Conservation (phyloP, 2,888 invertebrate genomes). For the Hipparchia semele region DNA sequence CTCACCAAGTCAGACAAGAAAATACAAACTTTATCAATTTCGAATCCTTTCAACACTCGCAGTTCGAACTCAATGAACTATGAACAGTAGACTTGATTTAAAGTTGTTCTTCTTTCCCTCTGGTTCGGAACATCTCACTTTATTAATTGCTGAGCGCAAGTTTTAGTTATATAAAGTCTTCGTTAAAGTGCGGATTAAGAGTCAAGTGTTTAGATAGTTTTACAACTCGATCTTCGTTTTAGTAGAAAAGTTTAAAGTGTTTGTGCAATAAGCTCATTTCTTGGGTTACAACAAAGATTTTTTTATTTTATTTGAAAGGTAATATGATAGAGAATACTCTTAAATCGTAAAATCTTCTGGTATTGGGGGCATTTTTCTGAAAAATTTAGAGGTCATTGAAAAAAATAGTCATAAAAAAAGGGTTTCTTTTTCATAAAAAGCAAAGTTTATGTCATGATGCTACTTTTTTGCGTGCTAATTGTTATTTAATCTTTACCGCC, state of each 20-base stretch:
- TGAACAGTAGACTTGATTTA: constrained; percentile 31
- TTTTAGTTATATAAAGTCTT: constrained; percentile 14
- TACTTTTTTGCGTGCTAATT: too few relatives aligned
- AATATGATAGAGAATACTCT: too few relatives aligned
- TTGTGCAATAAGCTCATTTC: not conserved
- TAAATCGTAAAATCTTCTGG: too few relatives aligned
- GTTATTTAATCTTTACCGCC: too few relatives aligned
- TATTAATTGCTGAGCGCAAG: constrained; percentile 35
- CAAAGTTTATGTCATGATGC: too few relatives aligned
- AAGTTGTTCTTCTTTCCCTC: constrained; percentile 32
- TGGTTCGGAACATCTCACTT: constrained; percentile 29
- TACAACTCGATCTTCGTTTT: not conserved
- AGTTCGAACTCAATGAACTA: constrained; percentile 20
- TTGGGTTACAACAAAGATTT: too few relatives aligned
- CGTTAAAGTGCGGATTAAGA: not conserved
- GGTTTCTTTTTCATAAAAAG: too few relatives aligned
- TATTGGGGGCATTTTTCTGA: too few relatives aligned
- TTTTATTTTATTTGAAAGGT: too few relatives aligned
- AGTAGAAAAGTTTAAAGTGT: not conserved
- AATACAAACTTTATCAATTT: constrained; percentile 14
- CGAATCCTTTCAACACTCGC: constrained; percentile 22
- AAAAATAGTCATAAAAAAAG: too few relatives aligned
- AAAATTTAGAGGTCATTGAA: too few relatives aligned
- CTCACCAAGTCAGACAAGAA: constrained; percentile 5
- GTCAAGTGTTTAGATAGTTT: not conserved